Base-by-base conservation (phyloP, 23 tunicate genomes). In the Styela clava region DNA sequence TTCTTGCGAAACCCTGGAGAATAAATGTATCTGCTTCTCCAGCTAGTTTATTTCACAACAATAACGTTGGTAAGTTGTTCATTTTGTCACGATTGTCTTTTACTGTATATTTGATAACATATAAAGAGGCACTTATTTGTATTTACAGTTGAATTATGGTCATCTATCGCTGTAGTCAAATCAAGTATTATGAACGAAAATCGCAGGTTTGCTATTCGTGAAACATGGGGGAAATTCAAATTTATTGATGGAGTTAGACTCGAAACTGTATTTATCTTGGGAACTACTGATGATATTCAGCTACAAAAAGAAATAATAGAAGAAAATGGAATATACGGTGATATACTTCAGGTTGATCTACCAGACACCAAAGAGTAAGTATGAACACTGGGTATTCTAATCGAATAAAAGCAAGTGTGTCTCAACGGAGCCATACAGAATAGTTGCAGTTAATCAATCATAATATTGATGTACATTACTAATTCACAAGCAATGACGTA, bases 291-390 rank as follows among this genome's bases (percentile, higher is more conserved):
- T n/a, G 62, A 78, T 62, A 32, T 1, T 24, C 0, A 0, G 16
- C 52, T 33, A 24, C 74, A 73, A 2, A 23, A 63, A 1, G 32
- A 63, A 33, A 23, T 86, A 2, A 21, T 29, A 3, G 51, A 80
- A 63, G 90, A 86, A 86, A 62, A 31, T 52, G 16, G 73, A n/a
- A 12, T 20, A 32, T 68, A 72, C 36, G 62, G 64, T 3, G 90
- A 86, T 73, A 70, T 86, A n/a, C 64, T 86, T 62, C 90, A 86
- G 3, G 16, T 86, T 16, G 74, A 86, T 29, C 33, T 86, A 9
- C 1, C 2, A 1, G 90, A 86, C 28, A 35, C 74, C 0, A 64
- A 74, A 21, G 35, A 33, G 90, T 86, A 69, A 69, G 71, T 67
- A 18, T 67, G n/a, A 61, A 21, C 1, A n/a, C n/a, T n/a, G n/a